Evolutionary conservation across 2,888 invertebrate species (phyloP), one percentile per base, ranked within the genome.

Genomic region (Tryphoninae sp.): DNA sequence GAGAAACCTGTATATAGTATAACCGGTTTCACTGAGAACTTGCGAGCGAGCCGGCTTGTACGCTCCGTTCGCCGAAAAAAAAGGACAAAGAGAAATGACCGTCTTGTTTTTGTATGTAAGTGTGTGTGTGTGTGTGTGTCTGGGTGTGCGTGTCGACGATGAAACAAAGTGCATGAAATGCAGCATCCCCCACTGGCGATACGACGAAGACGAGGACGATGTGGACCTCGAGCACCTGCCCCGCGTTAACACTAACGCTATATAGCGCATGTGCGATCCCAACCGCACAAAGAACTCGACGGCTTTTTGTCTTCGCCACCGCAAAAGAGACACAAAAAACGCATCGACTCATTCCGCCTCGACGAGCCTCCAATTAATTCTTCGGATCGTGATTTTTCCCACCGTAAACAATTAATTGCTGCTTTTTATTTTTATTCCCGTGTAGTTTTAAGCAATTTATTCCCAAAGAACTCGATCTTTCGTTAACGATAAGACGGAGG

Each of bases 161-260:
- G 76, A 82, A 82, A 76, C 79, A 79, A 82, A 79, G 79, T 79
- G 82, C 82, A 82, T 79, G 72, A 82, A 72, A 82, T 78, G 67
- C 82, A 82, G 51, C 71, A 58, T 42, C 53, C 64, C 42, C 45
- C 51, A 45, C 11, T 61, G 74, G 73, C 61, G 78, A 78, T 58
- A 78, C 68, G 53, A 68, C 61, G 53, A 71, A 53, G 69, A 65
- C 58, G 65, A 51, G 59, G 67, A 61, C 51, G 40, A 13, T 59
- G 58, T 78, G 77, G 55, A 72, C 77, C 76, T 61, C 76, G 61
- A 78, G 68, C 65, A 77, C 81, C 78, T 73, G 81, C 78, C 51
- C 65, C 2, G 11, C 45, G 69, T 26, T 42, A 45, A 16, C 23
- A 40, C 69, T 65, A 53, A 53, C 19, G 33, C 68, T 42, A 53